phyloP scores from a whole-genome alignment of 1,140 invertebrate genomes.

The Thalassaphorura encarpata region DNA sequence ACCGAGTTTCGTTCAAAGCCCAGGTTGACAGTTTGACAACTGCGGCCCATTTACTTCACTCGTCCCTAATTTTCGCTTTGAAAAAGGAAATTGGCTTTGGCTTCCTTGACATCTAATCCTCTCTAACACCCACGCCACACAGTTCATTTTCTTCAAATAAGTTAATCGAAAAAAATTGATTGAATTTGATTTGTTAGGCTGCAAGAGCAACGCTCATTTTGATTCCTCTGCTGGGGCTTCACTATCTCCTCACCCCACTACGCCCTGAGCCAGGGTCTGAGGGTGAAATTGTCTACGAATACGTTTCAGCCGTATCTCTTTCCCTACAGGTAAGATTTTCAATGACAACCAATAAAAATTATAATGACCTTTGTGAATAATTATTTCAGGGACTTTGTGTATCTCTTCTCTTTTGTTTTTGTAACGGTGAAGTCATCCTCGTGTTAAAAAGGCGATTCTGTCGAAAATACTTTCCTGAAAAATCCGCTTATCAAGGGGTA shows the following conservation, averaged over 20 bases:
- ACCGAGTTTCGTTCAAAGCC: too few species aligned
- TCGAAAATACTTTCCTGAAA: too few species aligned
- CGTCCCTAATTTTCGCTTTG: too few species aligned
- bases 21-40: too few species aligned
- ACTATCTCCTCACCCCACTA: constrained; percentile 40
- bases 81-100: too few species aligned
- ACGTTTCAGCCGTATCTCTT: constrained; percentile 68
- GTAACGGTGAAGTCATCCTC: constrained; percentile 72
- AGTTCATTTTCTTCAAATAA: too few species aligned
- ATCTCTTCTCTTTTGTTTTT: constrained; percentile 86
- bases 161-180: too few species aligned
- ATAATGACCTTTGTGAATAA: constrained; percentile 2
- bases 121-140: too few species aligned
- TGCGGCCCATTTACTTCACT: too few species aligned
- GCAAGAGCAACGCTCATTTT: constrained; percentile 48
- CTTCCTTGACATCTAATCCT: too few species aligned
- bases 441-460: constrained; percentile 23
- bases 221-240: constrained; percentile 48
- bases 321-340: constrained; percentile 65
- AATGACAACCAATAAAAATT: neutral
- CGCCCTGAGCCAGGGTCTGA: constrained; percentile 42
- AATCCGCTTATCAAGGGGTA: too few species aligned
- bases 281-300: constrained; percentile 68
- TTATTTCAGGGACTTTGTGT: constrained; percentile 69
- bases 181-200: too few species aligned